These are phyloP conservation scores for Prinia subflava DNA, from an alignment of 2,113 vertebrate species.

Conservation along the genomic window DNA sequence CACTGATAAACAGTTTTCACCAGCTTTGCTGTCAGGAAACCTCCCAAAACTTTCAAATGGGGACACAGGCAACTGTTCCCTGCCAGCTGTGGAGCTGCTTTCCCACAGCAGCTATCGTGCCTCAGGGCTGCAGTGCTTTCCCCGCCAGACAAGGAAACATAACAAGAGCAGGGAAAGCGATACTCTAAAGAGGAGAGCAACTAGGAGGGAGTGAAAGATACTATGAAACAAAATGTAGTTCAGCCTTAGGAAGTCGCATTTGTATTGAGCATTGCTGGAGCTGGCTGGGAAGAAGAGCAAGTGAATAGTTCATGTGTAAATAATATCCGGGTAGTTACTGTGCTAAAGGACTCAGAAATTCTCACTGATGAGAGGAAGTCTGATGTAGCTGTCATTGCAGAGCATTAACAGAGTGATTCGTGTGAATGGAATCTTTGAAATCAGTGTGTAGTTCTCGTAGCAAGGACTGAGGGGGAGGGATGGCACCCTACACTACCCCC, in stretches of 20 bases:
- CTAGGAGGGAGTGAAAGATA: background rate
- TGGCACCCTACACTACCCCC: background rate
- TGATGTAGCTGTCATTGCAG: background rate
- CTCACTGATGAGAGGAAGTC: background rate
- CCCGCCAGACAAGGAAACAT: background rate
- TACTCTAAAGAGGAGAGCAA: background rate
- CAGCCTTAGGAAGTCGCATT: background rate
- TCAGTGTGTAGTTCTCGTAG: background rate
- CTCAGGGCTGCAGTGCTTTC: background rate
- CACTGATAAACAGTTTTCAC: background rate
- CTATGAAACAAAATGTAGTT: background rate
- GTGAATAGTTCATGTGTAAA: background rate
- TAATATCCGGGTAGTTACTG: background rate
- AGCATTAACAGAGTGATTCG: background rate
- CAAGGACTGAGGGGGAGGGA: background rate
- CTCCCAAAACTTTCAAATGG: background rate
- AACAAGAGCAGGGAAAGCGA: background rate
- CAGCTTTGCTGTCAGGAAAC: background rate
- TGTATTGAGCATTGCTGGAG: background rate
- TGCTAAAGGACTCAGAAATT: background rate
- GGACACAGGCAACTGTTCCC: background rate
- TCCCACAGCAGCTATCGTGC: background rate
- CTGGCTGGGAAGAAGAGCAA: background rate
- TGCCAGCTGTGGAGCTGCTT: background rate
- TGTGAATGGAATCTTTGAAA: background rate